These are phyloP conservation scores for Mastacembelus armatus DNA, from an alignment of 2,797 vertebrate species.

Conservation along the genomic window DNA sequence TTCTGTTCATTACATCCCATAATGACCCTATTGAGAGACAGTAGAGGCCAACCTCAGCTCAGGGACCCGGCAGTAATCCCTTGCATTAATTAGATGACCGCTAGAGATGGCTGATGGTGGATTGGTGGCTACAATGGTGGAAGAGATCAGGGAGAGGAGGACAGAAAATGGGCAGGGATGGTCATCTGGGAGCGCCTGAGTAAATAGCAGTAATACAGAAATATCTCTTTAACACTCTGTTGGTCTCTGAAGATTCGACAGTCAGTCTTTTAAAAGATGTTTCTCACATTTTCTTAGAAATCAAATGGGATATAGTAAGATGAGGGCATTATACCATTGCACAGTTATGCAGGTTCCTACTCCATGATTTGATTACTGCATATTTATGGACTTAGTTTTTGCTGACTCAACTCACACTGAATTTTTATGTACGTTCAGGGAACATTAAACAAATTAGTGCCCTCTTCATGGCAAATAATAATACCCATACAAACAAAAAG, in stretches of 20 bases:
- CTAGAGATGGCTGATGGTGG: conserved; percentile 59
- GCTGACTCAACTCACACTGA: conserved; percentile 12
- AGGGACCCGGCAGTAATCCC: conserved; percentile 74
- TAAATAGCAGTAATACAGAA: conserved; percentile 22
- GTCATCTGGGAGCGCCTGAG: conserved; percentile 24
- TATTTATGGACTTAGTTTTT: conserved; percentile 15
- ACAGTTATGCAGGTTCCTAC: conserved; percentile 14
- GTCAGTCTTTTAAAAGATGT: neutral
- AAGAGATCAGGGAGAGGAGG: conserved; percentile 38
- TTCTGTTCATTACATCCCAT: conserved; percentile 75
- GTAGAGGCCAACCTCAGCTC: conserved; percentile 59
- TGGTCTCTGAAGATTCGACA: neutral
- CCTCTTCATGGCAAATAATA: too few species aligned
- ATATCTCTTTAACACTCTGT: neutral
- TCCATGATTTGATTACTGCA: conserved; percentile 4
- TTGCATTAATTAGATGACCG: conserved; percentile 80
- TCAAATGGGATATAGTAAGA: neutral
- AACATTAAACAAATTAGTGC: too few species aligned
- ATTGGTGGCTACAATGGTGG: conserved; percentile 62
- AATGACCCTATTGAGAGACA: conserved; percentile 73
- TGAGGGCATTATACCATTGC: neutral
- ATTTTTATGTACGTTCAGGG: too few species aligned
- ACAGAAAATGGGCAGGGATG: conserved; percentile 7
- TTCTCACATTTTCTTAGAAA: neutral
- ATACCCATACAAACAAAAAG: too few species aligned